Percentiles rank a stretch among this genome's conserved stretches.
Evolutionary conservation across 1,140 invertebrate genomes (phyloP).

Genomic region (Aphaenogaster floridana): DNA sequence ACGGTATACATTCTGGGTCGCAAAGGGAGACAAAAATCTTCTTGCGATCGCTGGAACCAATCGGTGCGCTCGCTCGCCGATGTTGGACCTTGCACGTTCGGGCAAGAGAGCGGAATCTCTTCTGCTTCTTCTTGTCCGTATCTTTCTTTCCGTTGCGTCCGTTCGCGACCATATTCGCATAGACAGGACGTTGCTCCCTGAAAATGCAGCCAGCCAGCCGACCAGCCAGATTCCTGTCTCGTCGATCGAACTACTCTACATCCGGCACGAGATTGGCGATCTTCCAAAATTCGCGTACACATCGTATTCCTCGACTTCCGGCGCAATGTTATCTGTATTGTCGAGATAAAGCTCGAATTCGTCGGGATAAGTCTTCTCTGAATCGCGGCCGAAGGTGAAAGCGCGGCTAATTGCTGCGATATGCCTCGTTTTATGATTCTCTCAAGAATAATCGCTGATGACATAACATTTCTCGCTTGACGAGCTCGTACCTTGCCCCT

Average conservation of each 20-base stretch:
- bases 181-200: slow-evolving; percentile 79
- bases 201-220: slow-evolving; percentile 53
- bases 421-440: background rate
- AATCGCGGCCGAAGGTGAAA: background rate
- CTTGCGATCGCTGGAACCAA: slow-evolving; percentile 54
- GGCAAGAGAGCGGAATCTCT: slow-evolving; percentile 37
- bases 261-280: slow-evolving; percentile 75
- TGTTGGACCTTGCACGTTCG: slow-evolving; percentile 23
- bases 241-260: slow-evolving; percentile 72
- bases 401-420: slow-evolving; percentile 33
- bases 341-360: background rate
- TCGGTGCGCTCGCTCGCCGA: slow-evolving; percentile 41
- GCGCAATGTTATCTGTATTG: background rate
- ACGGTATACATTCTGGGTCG: background rate
- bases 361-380: no score
- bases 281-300: slow-evolving; percentile 72
- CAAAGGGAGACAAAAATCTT: slow-evolving; percentile 63
- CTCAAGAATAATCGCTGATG: background rate
- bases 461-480: slow-evolving; percentile 10
- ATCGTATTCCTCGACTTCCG: slow-evolving; percentile 2
- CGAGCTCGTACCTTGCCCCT: background rate
- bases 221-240: slow-evolving; percentile 56
- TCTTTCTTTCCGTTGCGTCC: slow-evolving; percentile 47
- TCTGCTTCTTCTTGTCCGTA: slow-evolving; percentile 69
- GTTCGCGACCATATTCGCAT: slow-evolving; percentile 70